Percentiles rank a stretch among this genome's conserved stretches.
These are phyloP conservation scores for Ciconia boyciana DNA, from an alignment of 2,113 vertebrate genomes.

Conservation along the genomic window DNA sequence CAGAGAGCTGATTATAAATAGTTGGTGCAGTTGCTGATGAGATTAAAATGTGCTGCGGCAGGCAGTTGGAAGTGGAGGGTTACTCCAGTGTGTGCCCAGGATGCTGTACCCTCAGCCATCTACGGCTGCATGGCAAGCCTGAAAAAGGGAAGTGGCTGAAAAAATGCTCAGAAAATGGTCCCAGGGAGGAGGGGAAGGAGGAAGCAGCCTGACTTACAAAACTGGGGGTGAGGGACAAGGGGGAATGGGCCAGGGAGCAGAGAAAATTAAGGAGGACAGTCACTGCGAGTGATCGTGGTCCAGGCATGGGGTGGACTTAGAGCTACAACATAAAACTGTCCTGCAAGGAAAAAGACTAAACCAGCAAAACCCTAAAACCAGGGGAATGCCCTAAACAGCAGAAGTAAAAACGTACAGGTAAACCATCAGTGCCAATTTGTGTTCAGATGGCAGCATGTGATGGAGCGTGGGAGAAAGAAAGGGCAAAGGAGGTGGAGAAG, in stretches of 20 bases:
- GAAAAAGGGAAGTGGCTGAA: conserved; percentile 41
- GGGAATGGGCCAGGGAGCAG: neutral
- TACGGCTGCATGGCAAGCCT: neutral
- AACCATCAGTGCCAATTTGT: neutral
- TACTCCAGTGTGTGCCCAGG: neutral
- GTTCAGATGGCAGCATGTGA: neutral
- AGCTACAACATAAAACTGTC: neutral
- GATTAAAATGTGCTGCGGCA: neutral
- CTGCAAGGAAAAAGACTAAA: neutral
- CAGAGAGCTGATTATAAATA: conserved; percentile 59
- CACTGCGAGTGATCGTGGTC: neutral
- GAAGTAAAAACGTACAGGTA: neutral
- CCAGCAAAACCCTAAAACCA: neutral
- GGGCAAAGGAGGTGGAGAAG: neutral
- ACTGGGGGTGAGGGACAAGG: neutral
- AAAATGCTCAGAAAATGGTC: neutral
- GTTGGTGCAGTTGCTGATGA: conserved; percentile 36
- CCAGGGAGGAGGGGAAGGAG: neutral
- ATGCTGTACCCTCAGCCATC: neutral
- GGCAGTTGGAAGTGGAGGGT: neutral
- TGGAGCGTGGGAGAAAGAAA: neutral
- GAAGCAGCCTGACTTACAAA: conserved; percentile 15
- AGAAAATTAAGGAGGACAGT: neutral
- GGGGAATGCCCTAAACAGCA: neutral
- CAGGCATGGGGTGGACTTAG: neutral